Evolutionary conservation across 2,888 invertebrate genomes (phyloP).

Genomic region (Andrena camellia): DNA sequence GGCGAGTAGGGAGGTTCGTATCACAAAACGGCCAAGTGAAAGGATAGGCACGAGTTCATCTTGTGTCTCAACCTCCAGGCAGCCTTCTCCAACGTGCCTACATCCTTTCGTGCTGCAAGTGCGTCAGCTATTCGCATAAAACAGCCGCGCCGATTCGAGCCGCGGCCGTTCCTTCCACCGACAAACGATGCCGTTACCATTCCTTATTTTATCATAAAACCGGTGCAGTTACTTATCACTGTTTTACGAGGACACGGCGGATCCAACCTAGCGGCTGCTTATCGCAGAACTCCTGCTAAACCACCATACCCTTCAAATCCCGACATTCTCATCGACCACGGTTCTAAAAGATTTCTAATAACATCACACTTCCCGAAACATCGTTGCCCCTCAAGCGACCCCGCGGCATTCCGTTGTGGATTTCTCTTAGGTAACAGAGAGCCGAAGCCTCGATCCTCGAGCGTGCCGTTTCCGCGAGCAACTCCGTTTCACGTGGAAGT

Average conservation of each 20-base stretch:
- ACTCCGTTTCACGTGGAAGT: slow-evolving; percentile 2
- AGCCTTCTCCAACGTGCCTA: slow-evolving; percentile 56
- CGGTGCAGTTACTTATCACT: not conserved
- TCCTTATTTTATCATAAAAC: slow-evolving; percentile 9
- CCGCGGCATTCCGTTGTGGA: too few relatives aligned
- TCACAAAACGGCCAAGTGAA: slow-evolving; percentile 76
- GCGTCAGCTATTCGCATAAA: slow-evolving; percentile 45
- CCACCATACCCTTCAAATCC: too few relatives aligned
- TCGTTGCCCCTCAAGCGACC: too few relatives aligned
- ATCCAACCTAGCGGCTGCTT: not conserved
- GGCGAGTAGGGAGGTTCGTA: slow-evolving; percentile 68
- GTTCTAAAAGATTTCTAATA: too few relatives aligned
- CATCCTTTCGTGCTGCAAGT: slow-evolving; percentile 58
- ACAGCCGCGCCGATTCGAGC: slow-evolving; percentile 22
- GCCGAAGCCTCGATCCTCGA: not conserved
- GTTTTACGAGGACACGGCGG: not conserved
- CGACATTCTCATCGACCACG: too few relatives aligned
- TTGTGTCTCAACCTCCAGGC: slow-evolving; percentile 66
- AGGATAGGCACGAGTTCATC: slow-evolving; percentile 77
- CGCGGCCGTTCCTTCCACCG: slow-evolving; percentile 20
- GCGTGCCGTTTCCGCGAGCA: slow-evolving; percentile 13
- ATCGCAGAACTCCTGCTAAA: not conserved
- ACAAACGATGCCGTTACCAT: slow-evolving; percentile 10
- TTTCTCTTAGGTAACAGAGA: too few relatives aligned
- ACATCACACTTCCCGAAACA: too few relatives aligned